A percentile compares a stretch with the other conserved stretches of the same genome.
Conservation (phyloP, 1,140 invertebrate species). For the Brachionus asplanchnoidis region DNA sequence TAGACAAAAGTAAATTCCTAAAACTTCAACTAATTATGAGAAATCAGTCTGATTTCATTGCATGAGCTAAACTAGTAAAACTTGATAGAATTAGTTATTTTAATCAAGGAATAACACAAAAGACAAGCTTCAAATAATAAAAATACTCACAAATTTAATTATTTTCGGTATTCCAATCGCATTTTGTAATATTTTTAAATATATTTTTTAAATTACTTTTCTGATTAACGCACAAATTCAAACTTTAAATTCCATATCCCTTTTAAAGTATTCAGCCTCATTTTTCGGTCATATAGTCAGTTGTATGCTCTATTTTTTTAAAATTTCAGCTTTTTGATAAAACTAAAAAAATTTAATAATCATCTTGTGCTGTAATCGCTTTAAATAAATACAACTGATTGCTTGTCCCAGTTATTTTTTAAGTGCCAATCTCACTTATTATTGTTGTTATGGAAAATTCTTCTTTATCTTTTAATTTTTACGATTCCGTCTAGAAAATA, state of each 20-base stretch:
- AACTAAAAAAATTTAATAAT: neutral
- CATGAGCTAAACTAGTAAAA: neutral
- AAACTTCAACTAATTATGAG: neutral
- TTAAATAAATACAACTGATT: neutral
- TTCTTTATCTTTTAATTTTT: neutral
- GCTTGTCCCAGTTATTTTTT: neutral
- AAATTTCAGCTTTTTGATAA: neutral
- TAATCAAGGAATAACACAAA: neutral
- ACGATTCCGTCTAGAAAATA: neutral
- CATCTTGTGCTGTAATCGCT: neutral
- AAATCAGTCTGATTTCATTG: neutral
- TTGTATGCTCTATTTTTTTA: neutral
- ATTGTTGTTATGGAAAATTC: neutral
- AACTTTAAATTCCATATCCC: neutral
- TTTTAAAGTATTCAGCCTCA: neutral
- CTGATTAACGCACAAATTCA: neutral
- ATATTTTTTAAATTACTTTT: neutral
- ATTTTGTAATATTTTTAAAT: neutral
- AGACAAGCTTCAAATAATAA: neutral
- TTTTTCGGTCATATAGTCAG: neutral
- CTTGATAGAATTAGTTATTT: neutral
- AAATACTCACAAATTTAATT: neutral
- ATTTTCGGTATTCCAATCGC: neutral
- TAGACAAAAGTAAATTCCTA: neutral
- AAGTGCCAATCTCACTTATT: neutral